Conservation (phyloP, 2,113 vertebrate species). For the Bagarius yarrelli region DNA sequence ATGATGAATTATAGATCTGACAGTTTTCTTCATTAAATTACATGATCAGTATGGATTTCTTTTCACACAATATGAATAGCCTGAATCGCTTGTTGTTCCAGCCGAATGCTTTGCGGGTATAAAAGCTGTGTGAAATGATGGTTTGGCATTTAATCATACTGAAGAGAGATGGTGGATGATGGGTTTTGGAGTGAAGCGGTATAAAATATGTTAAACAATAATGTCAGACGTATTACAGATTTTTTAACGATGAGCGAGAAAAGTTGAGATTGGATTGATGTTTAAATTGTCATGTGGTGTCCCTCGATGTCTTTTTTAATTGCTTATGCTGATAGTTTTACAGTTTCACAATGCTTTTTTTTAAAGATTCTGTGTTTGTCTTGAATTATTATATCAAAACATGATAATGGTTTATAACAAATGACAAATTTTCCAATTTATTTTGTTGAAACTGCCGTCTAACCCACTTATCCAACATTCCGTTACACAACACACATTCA, state of each 20-base stretch:
- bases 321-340: neutral
- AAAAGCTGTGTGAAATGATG: neutral
- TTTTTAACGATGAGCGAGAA: conserved; percentile 4
- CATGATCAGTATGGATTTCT: conserved; percentile 51
- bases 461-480: too few species aligned
- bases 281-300: neutral
- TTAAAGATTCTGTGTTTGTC: neutral
- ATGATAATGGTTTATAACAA: too few species aligned
- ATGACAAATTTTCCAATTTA: too few species aligned
- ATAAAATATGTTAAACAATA: conserved; percentile 13
- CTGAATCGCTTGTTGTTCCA: conserved; percentile 18
- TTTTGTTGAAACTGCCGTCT: too few species aligned
- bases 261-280: neutral
- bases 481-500: neutral
- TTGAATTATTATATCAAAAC: neutral
- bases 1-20: conserved; percentile 45
- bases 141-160: neutral
- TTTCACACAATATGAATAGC: conserved; percentile 43
- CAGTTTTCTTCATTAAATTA: conserved; percentile 55
- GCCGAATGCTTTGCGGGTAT: conserved; percentile 8
- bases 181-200: neutral
- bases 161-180: neutral
- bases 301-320: neutral
- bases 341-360: neutral
- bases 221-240: conserved; percentile 1